Conservation (phyloP, 2,888 invertebrate genomes). For the Lomographa bimaculata region DNA sequence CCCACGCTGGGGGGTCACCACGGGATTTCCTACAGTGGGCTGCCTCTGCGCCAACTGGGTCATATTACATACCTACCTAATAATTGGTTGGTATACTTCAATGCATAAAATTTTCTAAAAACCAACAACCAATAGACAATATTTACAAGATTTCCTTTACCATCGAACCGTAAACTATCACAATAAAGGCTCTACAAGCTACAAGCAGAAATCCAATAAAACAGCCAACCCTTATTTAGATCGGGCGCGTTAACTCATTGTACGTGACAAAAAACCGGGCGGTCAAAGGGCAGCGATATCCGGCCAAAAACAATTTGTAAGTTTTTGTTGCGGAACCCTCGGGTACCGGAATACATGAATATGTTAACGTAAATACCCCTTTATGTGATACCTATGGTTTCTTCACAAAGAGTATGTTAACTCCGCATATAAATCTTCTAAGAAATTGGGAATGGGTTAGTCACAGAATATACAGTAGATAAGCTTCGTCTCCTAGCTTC, state of each 20-base stretch:
- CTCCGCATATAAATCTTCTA: constrained; percentile 25
- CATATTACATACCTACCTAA: no score
- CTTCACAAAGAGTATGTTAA: constrained; percentile 29
- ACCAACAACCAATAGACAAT: no score
- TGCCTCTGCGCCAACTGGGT: no score
- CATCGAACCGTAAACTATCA: constrained; percentile 8
- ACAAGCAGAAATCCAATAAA: constrained; percentile 36
- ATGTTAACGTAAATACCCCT: constrained; percentile 47
- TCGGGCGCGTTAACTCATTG: constrained; percentile 32
- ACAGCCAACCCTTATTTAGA: constrained; percentile 30
- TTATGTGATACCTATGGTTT: constrained; percentile 41
- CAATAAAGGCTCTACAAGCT: constrained; percentile 18
- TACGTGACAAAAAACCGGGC: constrained; percentile 42
- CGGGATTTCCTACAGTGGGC: no score
- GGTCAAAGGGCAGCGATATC: constrained; percentile 54
- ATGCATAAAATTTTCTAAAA: no score
- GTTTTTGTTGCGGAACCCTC: constrained; percentile 53
- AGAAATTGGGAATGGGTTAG: constrained; percentile 19
- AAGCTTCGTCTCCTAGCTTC: background rate
- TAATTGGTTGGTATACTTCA: no score
- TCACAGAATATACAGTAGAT: background rate
- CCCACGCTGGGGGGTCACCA: no score
- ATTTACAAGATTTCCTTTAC: no score
- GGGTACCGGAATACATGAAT: constrained; percentile 58
- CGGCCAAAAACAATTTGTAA: constrained; percentile 65